Conservation (phyloP, 2,113 vertebrate genomes). For the Polypterus senegalus region DNA sequence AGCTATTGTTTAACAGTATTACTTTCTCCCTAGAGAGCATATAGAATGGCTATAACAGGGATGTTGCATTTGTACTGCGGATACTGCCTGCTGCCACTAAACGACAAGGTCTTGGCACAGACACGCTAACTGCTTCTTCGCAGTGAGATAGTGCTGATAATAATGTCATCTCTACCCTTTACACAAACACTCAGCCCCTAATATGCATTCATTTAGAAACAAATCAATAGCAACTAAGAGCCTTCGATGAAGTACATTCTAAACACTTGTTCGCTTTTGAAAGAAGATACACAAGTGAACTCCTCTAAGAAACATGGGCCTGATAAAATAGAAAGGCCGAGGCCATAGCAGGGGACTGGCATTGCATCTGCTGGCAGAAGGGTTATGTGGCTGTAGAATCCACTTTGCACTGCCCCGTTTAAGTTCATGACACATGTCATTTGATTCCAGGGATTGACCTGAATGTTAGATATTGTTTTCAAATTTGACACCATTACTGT, state of each 20-base stretch:
- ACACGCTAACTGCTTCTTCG: constrained; percentile 26
- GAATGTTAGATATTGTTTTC: no score
- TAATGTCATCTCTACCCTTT: constrained; percentile 23
- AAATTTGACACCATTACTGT: no score
- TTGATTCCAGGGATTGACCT: no score
- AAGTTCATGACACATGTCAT: no score
- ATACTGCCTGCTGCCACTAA: constrained; percentile 16
- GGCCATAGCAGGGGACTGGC: constrained; percentile 17
- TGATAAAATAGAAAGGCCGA: constrained; percentile 28
- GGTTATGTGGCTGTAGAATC: no score
- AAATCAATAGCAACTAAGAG: constrained; percentile 35
- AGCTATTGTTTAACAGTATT: constrained; percentile 17
- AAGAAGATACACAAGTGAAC: constrained; percentile 26
- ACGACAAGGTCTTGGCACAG: constrained; percentile 17
- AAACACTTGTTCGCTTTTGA: constrained; percentile 25
- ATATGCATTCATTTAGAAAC: constrained; percentile 31
- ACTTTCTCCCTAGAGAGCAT: constrained; percentile 17
- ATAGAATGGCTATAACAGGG: constrained; percentile 14
- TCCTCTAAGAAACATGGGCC: constrained; percentile 27
- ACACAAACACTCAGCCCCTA: constrained; percentile 26
- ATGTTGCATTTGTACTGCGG: constrained; percentile 14
- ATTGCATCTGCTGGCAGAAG: no score
- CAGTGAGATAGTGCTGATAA: constrained; percentile 27
- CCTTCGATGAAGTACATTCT: constrained; percentile 26
- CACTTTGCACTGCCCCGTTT: no score